These are phyloP conservation scores for Labeo calbasu DNA, from an alignment of 2,797 vertebrate genomes.

Conservation along the genomic window DNA sequence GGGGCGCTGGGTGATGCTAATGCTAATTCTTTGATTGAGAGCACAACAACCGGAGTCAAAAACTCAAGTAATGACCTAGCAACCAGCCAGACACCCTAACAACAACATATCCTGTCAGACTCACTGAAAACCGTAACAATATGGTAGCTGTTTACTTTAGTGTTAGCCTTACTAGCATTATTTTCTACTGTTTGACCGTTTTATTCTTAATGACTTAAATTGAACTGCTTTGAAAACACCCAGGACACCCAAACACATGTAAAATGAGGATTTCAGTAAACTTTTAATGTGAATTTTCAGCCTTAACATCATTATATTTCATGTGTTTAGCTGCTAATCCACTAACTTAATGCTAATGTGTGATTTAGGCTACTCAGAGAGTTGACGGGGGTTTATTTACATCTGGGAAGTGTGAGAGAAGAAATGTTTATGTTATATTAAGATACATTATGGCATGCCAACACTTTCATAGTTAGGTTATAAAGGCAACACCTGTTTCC, in stretches of 20 bases:
- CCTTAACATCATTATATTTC: background rate
- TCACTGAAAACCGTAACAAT: background rate
- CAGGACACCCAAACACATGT: background rate
- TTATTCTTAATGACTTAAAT: background rate
- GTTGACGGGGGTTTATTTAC: slow-evolving; percentile 17
- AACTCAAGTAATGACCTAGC: background rate
- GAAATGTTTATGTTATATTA: slow-evolving; percentile 18
- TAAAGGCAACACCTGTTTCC: slow-evolving; percentile 33
- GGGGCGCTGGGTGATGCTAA: background rate
- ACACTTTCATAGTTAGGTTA: background rate
- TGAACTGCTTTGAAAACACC: background rate
- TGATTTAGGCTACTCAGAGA: background rate
- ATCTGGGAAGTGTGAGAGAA: background rate
- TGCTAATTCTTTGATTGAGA: slow-evolving; percentile 4
- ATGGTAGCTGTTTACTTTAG: background rate
- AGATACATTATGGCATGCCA: background rate
- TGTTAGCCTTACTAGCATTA: background rate
- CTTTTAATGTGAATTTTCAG: background rate
- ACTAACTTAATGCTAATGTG: background rate
- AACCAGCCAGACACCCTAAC: background rate
- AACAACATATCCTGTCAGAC: background rate
- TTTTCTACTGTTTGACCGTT: background rate
- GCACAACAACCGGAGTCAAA: background rate
- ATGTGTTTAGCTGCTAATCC: background rate
- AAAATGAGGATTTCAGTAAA: no score